Conservation (phyloP, 30 jellyfish, hydroid and myxozoan genomes). For the Chironex yamaguchii region DNA sequence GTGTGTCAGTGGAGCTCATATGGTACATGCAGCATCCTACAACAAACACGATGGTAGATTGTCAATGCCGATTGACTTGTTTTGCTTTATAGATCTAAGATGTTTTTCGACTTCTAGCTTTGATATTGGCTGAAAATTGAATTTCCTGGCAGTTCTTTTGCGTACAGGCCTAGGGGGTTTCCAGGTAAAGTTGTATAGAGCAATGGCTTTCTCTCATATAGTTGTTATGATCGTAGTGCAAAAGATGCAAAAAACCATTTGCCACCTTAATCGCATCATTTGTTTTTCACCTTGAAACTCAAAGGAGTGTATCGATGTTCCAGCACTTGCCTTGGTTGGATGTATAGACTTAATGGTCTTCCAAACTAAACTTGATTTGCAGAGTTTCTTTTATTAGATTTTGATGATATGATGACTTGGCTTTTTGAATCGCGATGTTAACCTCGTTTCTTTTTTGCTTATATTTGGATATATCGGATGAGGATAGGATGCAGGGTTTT, state of each 20-base stretch:
- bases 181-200: conserved; percentile 27
- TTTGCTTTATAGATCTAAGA: conserved; percentile 36
- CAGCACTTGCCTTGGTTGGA: conserved; percentile 17
- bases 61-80: conserved; percentile 54
- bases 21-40: conserved; percentile 57
- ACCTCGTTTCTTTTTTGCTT: conserved; percentile 14
- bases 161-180: conserved; percentile 28
- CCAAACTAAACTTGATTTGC: conserved; percentile 28
- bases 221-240: conserved; percentile 24
- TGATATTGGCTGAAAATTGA: conserved; percentile 32
- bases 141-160: conserved; percentile 33
- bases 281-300: conserved; percentile 36
- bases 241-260: conserved; percentile 42
- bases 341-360: conserved; percentile 7
- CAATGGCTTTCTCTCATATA: conserved; percentile 48
- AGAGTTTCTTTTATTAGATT: conserved; percentile 44
- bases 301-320: conserved; percentile 30
- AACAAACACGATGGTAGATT: conserved; percentile 68
- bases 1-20: conserved; percentile 72
- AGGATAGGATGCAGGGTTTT: too few species aligned
- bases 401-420: conserved; percentile 15
- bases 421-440: conserved; percentile 3
- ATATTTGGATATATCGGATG: neutral
- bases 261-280: conserved; percentile 54
- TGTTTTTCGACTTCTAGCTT: conserved; percentile 37